Evolutionary conservation across 2,888 invertebrate genomes (phyloP).

Genomic region (Drosophila hawaiiensis): DNA sequence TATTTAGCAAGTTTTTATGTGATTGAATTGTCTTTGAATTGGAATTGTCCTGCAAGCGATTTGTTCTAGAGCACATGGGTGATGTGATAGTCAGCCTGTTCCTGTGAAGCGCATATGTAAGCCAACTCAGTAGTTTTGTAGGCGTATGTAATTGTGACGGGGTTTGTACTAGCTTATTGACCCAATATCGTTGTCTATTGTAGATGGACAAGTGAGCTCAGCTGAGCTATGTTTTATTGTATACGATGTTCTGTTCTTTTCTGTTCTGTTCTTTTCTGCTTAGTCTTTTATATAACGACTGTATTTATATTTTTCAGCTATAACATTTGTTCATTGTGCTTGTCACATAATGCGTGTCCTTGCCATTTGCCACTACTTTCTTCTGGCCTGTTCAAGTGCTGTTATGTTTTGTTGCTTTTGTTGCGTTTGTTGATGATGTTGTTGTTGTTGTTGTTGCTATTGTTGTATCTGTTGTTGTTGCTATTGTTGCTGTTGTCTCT

Average conservation of each 20-base stretch:
- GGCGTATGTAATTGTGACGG: slow-evolving; percentile 15
- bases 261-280: slow-evolving; percentile 1
- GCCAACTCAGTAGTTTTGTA: slow-evolving; percentile 13
- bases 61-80: background rate
- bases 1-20: background rate
- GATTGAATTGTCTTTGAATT: background rate
- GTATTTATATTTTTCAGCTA: slow-evolving; percentile 38
- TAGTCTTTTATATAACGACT: slow-evolving; percentile 33
- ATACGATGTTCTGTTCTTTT: background rate
- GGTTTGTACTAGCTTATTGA: slow-evolving; percentile 25
- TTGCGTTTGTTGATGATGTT: background rate
- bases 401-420: slow-evolving; percentile 12
- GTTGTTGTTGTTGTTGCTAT: background rate
- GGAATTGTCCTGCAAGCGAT: background rate
- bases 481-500: slow-evolving; percentile 10
- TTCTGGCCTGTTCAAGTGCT: slow-evolving; percentile 6
- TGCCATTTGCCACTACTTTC: slow-evolving; percentile 47
- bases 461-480: slow-evolving; percentile 4
- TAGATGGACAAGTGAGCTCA: slow-evolving; percentile 15
- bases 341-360: slow-evolving; percentile 63
- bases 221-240: slow-evolving; percentile 22
- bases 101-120: background rate
- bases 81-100: slow-evolving; percentile 3
- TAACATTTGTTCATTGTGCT: slow-evolving; percentile 38
- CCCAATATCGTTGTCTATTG: slow-evolving; percentile 31